Percentiles rank a stretch among this genome's conserved stretches.
Evolutionary conservation across 2,888 invertebrate species (phyloP).

Genomic region (Smittia sp.): DNA sequence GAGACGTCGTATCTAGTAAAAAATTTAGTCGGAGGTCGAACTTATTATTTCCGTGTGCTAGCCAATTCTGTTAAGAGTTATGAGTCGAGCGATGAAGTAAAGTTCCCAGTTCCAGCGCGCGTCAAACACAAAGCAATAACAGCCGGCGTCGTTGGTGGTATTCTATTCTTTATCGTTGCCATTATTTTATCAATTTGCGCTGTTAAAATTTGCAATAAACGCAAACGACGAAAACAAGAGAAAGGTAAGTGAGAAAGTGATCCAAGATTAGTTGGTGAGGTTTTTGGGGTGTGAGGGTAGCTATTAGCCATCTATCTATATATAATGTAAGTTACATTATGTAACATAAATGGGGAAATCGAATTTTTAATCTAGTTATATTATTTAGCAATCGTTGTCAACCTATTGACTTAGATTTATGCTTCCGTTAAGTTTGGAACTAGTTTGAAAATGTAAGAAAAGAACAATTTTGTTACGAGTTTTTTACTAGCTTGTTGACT

Average conservation of each 20-base stretch:
- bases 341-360: neutral
- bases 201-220: constrained; percentile 96
- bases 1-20: constrained; percentile 90
- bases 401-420: too few species aligned
- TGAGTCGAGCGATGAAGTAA: constrained; percentile 83
- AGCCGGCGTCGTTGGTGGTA: constrained; percentile 94
- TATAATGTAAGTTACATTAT: neutral
- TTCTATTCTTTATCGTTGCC: constrained; percentile 95
- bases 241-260: constrained; percentile 76
- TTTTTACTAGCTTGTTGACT: too few species aligned
- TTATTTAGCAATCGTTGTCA: too few species aligned
- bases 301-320: neutral
- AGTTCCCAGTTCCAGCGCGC: constrained; percentile 83
- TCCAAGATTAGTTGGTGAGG: neutral
- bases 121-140: constrained; percentile 95
- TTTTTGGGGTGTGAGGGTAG: constrained; percentile 11
- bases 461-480: too few species aligned
- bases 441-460: too few species aligned
- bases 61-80: constrained; percentile 84
- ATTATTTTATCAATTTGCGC: constrained; percentile 96
- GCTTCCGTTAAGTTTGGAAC: too few species aligned
- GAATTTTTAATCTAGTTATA: too few species aligned
- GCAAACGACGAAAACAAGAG: constrained; percentile 94
- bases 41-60: constrained; percentile 87
- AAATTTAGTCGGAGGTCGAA: constrained; percentile 85